These are phyloP conservation scores for Hiodon alosoides DNA, from an alignment of 2,113 vertebrate genomes.

Conservation along the genomic window DNA sequence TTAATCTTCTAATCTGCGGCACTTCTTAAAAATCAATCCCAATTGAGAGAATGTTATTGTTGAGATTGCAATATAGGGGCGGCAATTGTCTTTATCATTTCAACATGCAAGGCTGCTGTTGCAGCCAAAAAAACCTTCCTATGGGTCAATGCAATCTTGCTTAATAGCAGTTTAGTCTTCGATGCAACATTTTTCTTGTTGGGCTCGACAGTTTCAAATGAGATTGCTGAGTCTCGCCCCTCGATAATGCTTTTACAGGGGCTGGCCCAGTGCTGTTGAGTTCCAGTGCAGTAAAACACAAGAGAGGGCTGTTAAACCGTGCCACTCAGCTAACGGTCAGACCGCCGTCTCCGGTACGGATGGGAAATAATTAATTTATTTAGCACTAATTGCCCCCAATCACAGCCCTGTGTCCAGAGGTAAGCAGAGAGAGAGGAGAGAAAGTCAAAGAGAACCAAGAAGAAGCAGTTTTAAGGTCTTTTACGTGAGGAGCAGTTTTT, in stretches of 20 bases:
- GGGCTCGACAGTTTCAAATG: conserved; percentile 51
- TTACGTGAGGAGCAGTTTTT: not conserved
- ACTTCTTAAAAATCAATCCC: conserved; percentile 55
- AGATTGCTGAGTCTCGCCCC: conserved; percentile 46
- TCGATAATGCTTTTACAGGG: conserved; percentile 44
- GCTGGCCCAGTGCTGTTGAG: conserved; percentile 39
- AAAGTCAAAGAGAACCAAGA: not conserved
- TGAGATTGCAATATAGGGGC: not conserved
- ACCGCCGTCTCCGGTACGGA: not conserved
- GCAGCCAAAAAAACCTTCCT: conserved; percentile 50
- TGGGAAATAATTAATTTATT: conserved; percentile 12
- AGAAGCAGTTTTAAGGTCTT: not conserved
- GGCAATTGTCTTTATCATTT: conserved; percentile 20
- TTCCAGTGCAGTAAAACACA: conserved; percentile 45
- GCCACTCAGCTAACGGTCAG: not conserved
- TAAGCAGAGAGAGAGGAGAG: not conserved
- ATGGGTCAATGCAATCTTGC: conserved; percentile 56
- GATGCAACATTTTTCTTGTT: conserved; percentile 46
- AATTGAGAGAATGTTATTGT: conserved; percentile 47
- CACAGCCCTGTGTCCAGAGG: not conserved
- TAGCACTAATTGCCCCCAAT: conserved; percentile 11
- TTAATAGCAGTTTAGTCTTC: conserved; percentile 56
- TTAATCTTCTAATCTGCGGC: conserved; percentile 56
- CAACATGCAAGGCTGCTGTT: conserved; percentile 36
- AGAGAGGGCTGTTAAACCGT: conserved; percentile 37